Conservation (phyloP, 2,888 invertebrate species). For the Allygus modestus region DNA sequence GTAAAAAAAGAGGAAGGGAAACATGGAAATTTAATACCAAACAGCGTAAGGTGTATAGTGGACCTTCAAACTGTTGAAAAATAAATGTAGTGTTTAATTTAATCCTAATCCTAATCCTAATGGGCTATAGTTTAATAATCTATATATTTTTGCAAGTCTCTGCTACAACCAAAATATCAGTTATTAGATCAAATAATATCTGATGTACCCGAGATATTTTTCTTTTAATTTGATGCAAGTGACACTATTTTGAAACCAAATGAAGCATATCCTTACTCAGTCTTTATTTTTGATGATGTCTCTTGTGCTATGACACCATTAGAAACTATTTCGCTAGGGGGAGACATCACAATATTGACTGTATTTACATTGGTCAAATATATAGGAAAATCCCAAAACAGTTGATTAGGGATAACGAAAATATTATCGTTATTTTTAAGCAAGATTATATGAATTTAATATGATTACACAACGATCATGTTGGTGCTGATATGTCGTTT, state of each 20-base stretch:
- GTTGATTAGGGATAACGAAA: slow-evolving; percentile 73
- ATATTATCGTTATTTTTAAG: slow-evolving; percentile 72
- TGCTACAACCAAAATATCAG: slow-evolving; percentile 58
- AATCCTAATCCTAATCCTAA: slow-evolving; percentile 13
- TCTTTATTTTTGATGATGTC: slow-evolving; percentile 59
- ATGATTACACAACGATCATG: slow-evolving; percentile 68
- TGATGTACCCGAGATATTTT: slow-evolving; percentile 5
- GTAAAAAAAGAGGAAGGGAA: neutral
- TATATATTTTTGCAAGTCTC: slow-evolving; percentile 59
- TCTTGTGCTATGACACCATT: slow-evolving; percentile 43
- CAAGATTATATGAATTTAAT: slow-evolving; percentile 72
- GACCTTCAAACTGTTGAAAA: slow-evolving; percentile 56
- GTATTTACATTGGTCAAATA: slow-evolving; percentile 49
- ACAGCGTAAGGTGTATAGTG: slow-evolving; percentile 42
- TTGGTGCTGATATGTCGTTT: slow-evolving; percentile 62
- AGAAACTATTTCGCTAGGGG: slow-evolving; percentile 55
- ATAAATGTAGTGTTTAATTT: slow-evolving; percentile 57
- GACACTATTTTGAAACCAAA: slow-evolving; percentile 40
- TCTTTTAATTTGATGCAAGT: slow-evolving; percentile 35
- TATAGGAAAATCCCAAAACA: slow-evolving; percentile 71
- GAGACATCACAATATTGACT: slow-evolving; percentile 54
- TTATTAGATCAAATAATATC: slow-evolving; percentile 47
- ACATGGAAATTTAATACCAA: slow-evolving; percentile 49
- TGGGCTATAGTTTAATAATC: slow-evolving; percentile 48
- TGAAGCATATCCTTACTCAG: slow-evolving; percentile 49